Percentiles rank a stretch among this genome's conserved stretches.
These are phyloP conservation scores for Pterocles burchelli DNA, from an alignment of 2,113 vertebrate genomes.

Conservation along the genomic window DNA sequence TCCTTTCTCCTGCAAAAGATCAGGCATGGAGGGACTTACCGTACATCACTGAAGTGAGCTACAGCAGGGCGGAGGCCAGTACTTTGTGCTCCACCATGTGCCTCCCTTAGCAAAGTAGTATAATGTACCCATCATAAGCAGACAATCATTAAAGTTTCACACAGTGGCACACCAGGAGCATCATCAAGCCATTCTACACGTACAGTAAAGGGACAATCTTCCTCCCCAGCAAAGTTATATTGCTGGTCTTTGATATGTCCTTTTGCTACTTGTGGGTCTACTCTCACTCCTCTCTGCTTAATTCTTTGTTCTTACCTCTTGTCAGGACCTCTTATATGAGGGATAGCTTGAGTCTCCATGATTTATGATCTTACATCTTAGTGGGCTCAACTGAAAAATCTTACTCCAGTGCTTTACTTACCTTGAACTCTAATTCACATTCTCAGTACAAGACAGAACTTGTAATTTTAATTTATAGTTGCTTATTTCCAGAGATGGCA, in stretches of 20 bases:
- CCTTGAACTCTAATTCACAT: not conserved
- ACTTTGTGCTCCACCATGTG: not conserved
- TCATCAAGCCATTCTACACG: accelerated
- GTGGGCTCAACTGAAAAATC: not conserved
- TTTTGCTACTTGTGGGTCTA: not conserved
- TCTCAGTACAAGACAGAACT: not conserved
- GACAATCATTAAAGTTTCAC: not conserved
- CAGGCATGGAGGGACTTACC: not conserved
- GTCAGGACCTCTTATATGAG: not conserved
- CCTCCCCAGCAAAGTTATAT: not conserved
- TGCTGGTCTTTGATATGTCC: not conserved
- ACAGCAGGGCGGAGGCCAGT: not conserved
- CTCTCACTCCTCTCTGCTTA: not conserved
- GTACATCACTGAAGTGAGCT: not conserved
- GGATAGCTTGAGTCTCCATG: not conserved
- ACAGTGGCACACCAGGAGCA: not conserved
- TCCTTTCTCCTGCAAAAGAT: not conserved
- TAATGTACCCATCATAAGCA: not conserved
- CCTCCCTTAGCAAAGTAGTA: not conserved
- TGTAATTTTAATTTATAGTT: not conserved
- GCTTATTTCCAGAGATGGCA: not conserved
- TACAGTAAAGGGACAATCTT: not conserved
- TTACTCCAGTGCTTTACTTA: not conserved
- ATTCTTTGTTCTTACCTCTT: not conserved
- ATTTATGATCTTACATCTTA: not conserved